Evolutionary conservation across 2,113 vertebrate species (phyloP).

Genomic region (Prietella phreatophila): DNA sequence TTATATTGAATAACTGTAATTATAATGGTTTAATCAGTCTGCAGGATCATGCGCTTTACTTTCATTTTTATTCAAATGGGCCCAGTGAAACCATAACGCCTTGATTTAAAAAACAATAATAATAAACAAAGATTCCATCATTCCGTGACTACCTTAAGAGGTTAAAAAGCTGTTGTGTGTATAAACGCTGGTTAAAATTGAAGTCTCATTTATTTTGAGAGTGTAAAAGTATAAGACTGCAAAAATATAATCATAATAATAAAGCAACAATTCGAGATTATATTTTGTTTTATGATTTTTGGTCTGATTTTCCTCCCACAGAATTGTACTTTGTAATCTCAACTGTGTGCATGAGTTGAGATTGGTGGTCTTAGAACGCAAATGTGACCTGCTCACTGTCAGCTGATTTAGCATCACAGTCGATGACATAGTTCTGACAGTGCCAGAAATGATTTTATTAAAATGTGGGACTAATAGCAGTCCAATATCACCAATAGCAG

Average conservation of each 20-base stretch:
- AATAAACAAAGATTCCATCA: background rate
- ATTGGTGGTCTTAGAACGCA: background rate
- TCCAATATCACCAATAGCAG: background rate
- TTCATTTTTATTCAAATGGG: background rate
- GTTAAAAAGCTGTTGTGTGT: background rate
- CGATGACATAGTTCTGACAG: background rate
- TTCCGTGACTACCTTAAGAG: background rate
- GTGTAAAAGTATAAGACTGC: background rate
- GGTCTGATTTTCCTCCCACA: background rate
- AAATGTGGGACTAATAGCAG: background rate
- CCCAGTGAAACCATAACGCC: background rate
- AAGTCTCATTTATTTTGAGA: background rate
- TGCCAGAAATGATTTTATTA: background rate
- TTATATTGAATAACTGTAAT: background rate
- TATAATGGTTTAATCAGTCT: background rate
- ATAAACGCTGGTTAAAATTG: background rate
- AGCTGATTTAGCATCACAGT: background rate
- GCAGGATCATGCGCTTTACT: background rate
- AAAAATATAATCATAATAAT: background rate
- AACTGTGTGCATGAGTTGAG: background rate
- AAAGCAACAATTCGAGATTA: background rate
- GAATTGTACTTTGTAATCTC: background rate
- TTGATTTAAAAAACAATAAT: background rate
- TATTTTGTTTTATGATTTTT: background rate
- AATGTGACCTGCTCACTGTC: background rate